Evolutionary conservation across 2,888 invertebrate genomes (phyloP).

Genomic region (Corbicula japonica): DNA sequence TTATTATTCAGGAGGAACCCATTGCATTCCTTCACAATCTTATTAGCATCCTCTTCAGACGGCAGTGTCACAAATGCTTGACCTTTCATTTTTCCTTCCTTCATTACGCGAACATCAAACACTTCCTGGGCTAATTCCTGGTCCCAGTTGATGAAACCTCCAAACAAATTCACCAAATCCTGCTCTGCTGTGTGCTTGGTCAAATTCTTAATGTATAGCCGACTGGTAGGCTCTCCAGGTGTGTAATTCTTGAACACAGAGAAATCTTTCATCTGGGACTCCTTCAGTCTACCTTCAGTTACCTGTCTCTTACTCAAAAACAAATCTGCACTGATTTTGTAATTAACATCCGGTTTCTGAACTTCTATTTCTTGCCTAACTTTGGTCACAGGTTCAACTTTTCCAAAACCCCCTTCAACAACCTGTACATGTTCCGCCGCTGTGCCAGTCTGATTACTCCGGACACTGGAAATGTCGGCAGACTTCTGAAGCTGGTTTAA

Average conservation of each 20-base stretch:
- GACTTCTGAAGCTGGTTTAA: slow-evolving; percentile 9
- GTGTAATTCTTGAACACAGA: slow-evolving; percentile 95
- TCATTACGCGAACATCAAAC: slow-evolving; percentile 93
- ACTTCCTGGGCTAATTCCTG: slow-evolving; percentile 84
- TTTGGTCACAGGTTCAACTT: slow-evolving; percentile 76
- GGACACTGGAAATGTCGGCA: neutral
- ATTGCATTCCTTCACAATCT: slow-evolving; percentile 94
- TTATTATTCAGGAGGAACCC: slow-evolving; percentile 95
- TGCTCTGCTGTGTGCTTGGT: slow-evolving; percentile 92
- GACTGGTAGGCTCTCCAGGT: slow-evolving; percentile 92
- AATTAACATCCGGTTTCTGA: slow-evolving; percentile 75
- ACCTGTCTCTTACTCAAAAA: slow-evolving; percentile 87
- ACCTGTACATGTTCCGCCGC: slow-evolving; percentile 8
- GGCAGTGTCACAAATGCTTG: slow-evolving; percentile 97
- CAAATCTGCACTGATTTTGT: slow-evolving; percentile 64
- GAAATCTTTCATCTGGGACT: slow-evolving; percentile 88
- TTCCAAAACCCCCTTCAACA: slow-evolving; percentile 81
- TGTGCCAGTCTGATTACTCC: neutral
- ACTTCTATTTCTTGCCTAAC: slow-evolving; percentile 62
- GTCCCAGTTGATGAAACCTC: slow-evolving; percentile 89
- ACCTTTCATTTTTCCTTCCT: slow-evolving; percentile 98
- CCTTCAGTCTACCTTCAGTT: slow-evolving; percentile 85
- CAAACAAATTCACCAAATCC: slow-evolving; percentile 91
- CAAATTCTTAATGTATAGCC: slow-evolving; percentile 97
- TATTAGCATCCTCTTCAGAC: slow-evolving; percentile 90